Evolutionary conservation across 2,113 vertebrate genomes (phyloP), one percentile per base, ranked within the genome.

Genomic region (Rhagologus leucostigma): DNA sequence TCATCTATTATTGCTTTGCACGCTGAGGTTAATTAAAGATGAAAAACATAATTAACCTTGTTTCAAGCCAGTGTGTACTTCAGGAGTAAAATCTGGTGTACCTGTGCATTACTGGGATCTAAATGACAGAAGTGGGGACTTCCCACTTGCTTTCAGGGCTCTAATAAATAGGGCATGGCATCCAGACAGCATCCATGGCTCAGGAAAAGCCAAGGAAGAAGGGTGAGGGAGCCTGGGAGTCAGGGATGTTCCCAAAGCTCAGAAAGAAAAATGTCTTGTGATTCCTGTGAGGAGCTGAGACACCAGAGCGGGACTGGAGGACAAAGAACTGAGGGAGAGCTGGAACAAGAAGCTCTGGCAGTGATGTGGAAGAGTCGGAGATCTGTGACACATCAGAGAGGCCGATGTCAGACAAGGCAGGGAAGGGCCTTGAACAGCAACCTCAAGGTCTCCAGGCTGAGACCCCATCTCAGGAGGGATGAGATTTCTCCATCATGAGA

Each of bases 121-220:
- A 35, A 50, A 35, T 0, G 1, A 52, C 14, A 27, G 26, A 7
- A 65, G 4, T 37, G 5, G 39, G 27, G 24, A 3, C 7, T 82
- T 74, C 37, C 33, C 26, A 24, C 14, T 7, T 53, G 6, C 67
- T 57, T 47, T 50, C 33, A n/a, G 33, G 15, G 18, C 41, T 62
- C 10, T 14, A 27, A 46, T 11, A 49, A 60, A 4, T 2, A 27
- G 16, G n/a, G 5, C 24, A 70, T 0, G 0, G 30, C 21, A 47
- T 33, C n/a, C 56, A 37, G 21, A 62, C 8, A 74, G 26, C 23
- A 88, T 20, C 15, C 13, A 2, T 6, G 26, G n/a, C 77, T 62
- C n/a, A 67, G 41, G 4, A 91, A 56, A 88, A 85, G 42, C 50
- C 65, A 85, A 33, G 21, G 12, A 46, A 69, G 32, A 68, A 68